phyloP scores from a whole-genome alignment of 2,797 vertebrate species.

The Karalla daura region DNA sequence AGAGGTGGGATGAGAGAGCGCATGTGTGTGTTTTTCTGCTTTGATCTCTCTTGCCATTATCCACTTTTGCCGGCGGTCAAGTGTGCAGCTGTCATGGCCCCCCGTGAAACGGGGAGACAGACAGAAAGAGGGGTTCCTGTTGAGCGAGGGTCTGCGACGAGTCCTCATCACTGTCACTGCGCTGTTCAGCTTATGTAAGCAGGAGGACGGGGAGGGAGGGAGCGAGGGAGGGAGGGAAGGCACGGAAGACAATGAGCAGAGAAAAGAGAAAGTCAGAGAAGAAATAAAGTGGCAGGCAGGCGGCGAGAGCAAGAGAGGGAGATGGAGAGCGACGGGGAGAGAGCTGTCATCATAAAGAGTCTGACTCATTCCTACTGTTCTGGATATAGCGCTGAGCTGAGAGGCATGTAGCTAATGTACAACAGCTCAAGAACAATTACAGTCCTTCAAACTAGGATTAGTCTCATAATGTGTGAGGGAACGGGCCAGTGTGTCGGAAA shows the following conservation, averaged over 20 bases:
- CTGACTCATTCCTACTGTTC: constrained; percentile 76
- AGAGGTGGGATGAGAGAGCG: constrained; percentile 18
- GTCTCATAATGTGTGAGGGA: constrained; percentile 48
- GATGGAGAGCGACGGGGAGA: constrained; percentile 47
- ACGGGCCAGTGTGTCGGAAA: constrained; percentile 13
- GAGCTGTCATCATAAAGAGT: constrained; percentile 70
- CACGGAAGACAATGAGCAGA: constrained; percentile 41
- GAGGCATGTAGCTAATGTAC: constrained; percentile 72
- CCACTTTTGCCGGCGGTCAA: constrained; percentile 58
- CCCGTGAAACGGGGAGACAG: constrained; percentile 62
- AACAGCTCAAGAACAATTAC: constrained; percentile 74
- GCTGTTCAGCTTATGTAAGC: constrained; percentile 63
- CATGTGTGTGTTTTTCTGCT: constrained; percentile 36
- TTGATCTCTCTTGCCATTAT: constrained; percentile 66
- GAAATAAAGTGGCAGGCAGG: constrained; percentile 48
- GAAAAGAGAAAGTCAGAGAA: constrained; percentile 35
- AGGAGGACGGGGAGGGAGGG: constrained; percentile 21
- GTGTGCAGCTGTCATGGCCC: constrained; percentile 66
- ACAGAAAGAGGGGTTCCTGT: constrained; percentile 60
- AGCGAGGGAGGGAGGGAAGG: constrained; percentile 26
- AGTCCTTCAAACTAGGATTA: constrained; percentile 71
- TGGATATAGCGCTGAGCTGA: constrained; percentile 73
- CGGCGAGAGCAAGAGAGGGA: constrained; percentile 49
- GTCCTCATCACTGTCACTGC: constrained; percentile 46
- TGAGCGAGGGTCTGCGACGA: constrained; percentile 53